These are phyloP conservation scores for Gopherus evgoodei DNA, from an alignment of 2,113 vertebrate species.

Conservation along the genomic window DNA sequence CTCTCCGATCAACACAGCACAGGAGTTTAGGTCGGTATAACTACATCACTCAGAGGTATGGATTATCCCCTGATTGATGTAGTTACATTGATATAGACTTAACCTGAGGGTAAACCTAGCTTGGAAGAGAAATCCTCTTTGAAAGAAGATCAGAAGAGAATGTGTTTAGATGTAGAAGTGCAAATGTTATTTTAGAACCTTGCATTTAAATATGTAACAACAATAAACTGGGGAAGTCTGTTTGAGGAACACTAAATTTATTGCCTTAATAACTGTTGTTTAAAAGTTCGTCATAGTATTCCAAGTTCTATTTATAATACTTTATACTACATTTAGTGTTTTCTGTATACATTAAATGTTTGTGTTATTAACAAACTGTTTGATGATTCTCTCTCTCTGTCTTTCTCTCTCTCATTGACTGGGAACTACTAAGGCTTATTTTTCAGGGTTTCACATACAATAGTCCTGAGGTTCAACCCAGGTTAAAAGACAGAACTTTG, in stretches of 20 bases:
- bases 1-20: background rate
- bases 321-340: background rate
- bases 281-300: background rate
- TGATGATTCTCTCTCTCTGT: background rate
- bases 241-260: background rate
- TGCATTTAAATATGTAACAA: background rate
- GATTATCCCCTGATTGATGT: too few species aligned
- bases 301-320: background rate
- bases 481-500: background rate
- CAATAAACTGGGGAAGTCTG: background rate
- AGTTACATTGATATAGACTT: background rate
- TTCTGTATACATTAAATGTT: background rate
- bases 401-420: background rate
- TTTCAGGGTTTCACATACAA: background rate
- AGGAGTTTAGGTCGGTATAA: background rate
- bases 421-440: background rate
- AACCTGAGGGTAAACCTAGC: background rate
- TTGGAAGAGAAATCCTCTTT: background rate
- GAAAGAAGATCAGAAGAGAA: background rate
- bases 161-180: background rate
- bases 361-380: background rate
- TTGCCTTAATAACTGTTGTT: background rate
- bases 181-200: background rate
- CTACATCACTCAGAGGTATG: background rate
- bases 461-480: background rate